phyloP scores from a whole-genome alignment of 2,113 vertebrate species.

The Felis catus region DNA sequence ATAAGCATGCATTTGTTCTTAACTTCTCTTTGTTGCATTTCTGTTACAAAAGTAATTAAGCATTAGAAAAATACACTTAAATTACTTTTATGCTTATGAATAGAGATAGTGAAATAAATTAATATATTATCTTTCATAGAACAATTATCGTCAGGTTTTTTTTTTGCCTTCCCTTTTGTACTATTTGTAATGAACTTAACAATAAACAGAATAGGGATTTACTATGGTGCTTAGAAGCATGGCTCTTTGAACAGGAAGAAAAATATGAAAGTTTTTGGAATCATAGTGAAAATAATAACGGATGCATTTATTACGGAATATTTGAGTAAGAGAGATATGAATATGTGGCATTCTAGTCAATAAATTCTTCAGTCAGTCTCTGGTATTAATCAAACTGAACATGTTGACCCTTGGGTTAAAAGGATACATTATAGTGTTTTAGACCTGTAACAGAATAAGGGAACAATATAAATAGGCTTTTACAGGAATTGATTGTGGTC shows the following conservation, averaged over 20 bases:
- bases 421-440: background rate
- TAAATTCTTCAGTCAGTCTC: background rate
- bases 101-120: background rate
- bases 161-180: background rate
- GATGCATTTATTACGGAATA: background rate
- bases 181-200: background rate
- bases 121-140: background rate
- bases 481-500: background rate
- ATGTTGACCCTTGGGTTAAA: slow-evolving; percentile 39
- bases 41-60: background rate
- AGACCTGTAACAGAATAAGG: background rate
- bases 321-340: background rate
- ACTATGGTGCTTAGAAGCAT: background rate
- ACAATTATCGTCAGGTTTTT: background rate
- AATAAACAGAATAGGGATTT: background rate
- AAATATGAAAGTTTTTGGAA: background rate
- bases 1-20: background rate
- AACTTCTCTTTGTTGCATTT: background rate
- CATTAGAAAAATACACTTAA: background rate
- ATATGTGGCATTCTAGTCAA: background rate
- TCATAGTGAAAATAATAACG: background rate
- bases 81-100: background rate
- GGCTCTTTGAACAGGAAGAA: background rate
- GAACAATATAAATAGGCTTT: slow-evolving; percentile 26
- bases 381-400: slow-evolving; percentile 1